Evolutionary conservation across 2,888 invertebrate genomes (phyloP).

Genomic region (Scaptomyza polygonia): DNA sequence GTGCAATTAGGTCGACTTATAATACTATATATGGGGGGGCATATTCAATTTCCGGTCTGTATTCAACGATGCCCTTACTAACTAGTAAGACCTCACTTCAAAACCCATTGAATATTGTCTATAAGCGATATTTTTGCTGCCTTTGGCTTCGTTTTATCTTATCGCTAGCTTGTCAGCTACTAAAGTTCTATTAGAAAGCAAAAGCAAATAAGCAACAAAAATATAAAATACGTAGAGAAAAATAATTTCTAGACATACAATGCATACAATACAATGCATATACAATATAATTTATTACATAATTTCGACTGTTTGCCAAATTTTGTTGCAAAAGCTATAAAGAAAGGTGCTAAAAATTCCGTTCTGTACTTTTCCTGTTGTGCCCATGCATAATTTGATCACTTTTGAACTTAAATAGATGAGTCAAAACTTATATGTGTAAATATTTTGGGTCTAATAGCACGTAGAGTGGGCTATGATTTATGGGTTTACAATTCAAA

Average conservation of each 20-base stretch:
- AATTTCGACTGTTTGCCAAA: conserved; percentile 24
- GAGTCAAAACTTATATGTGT: too few relatives aligned
- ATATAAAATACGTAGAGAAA: conserved; percentile 2
- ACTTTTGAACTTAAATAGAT: not conserved
- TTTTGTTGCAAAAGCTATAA: conserved; percentile 7
- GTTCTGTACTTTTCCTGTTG: not conserved
- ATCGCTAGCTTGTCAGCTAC: conserved; percentile 54
- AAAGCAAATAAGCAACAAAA: conserved; percentile 25
- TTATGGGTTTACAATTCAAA: too few relatives aligned
- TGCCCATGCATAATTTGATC: not conserved
- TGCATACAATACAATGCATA: too few relatives aligned
- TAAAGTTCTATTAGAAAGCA: conserved; percentile 40
- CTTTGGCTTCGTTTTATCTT: conserved; percentile 55
- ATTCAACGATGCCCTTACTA: not conserved
- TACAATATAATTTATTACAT: conserved; percentile 30
- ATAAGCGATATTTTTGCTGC: not conserved
- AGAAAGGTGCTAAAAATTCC: conserved; percentile 1
- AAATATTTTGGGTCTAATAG: too few relatives aligned
- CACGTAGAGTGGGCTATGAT: too few relatives aligned
- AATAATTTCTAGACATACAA: not conserved
- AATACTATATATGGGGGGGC: not conserved
- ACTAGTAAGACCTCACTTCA: not conserved
- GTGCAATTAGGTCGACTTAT: not conserved
- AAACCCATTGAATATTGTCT: conserved; percentile 2
- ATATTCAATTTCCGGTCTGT: conserved; percentile 43